Percentiles rank a stretch among this genome's conserved stretches.
These are phyloP conservation scores for Nyctibius bracteatus DNA, from an alignment of 2,113 vertebrate species.

Conservation along the genomic window DNA sequence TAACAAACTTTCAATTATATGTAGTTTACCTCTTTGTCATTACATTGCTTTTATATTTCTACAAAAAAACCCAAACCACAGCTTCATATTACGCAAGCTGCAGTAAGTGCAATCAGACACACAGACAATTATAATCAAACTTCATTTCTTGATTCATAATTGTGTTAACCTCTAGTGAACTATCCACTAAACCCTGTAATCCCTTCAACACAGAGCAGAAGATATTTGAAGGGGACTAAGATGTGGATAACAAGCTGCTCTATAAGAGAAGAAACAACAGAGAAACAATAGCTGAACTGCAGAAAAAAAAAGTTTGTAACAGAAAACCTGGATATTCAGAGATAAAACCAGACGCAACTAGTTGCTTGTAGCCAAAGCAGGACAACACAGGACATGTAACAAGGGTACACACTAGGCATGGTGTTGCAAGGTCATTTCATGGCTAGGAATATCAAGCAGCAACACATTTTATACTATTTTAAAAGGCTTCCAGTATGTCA, in stretches of 20 bases:
- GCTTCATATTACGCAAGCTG: neutral
- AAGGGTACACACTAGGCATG: neutral
- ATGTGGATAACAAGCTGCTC: neutral
- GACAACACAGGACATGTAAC: neutral
- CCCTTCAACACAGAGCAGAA: neutral
- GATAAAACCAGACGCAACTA: neutral
- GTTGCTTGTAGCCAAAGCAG: neutral
- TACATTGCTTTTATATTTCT: neutral
- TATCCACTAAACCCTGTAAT: neutral
- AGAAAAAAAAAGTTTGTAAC: neutral
- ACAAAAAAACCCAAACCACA: neutral
- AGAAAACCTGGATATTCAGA: neutral
- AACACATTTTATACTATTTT: neutral
- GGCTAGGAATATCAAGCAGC: neutral
- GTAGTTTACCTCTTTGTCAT: neutral
- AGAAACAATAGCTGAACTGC: neutral
- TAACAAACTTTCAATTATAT: neutral
- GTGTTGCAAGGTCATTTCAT: neutral
- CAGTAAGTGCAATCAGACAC: neutral
- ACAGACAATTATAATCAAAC: neutral
- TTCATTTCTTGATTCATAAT: neutral
- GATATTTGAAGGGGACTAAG: neutral
- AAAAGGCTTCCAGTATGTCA: accelerated
- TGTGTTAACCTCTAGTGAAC: neutral
- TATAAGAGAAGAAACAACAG: neutral